Percentiles rank a stretch among this genome's conserved stretches.
phyloP scores from a whole-genome alignment of 2,797 vertebrate species.

The Tokudaia tokunoshimensis region DNA sequence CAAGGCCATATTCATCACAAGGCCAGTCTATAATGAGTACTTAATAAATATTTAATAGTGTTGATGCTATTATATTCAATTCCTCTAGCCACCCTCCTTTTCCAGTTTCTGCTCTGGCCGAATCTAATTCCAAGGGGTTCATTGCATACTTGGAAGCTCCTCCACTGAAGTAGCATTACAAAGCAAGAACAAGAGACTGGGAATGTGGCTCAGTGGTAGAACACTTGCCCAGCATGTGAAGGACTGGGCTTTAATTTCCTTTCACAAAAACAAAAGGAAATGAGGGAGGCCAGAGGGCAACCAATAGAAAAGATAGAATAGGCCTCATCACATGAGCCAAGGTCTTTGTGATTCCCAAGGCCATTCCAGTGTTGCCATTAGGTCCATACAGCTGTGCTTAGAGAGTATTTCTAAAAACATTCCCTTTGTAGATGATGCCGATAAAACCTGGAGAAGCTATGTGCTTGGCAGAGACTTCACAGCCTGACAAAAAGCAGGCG shows the following conservation, averaged over 20 bases:
- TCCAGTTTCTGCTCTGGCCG: not conserved
- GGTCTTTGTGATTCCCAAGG: not conserved
- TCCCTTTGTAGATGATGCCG: not conserved
- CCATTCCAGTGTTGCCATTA: not conserved
- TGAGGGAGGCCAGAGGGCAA: not conserved
- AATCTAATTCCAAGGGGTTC: not conserved
- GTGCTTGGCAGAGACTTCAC: not conserved
- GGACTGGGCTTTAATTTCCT: not conserved
- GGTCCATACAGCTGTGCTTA: not conserved
- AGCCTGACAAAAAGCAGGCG: not conserved
- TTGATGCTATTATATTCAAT: not conserved
- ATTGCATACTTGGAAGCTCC: not conserved
- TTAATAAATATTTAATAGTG: conserved; percentile 57
- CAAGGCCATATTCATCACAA: no score
- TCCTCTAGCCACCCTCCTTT: not conserved
- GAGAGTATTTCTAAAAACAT: not conserved
- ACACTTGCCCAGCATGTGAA: not conserved
- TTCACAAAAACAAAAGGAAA: not conserved
- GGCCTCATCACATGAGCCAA: fast-evolving
- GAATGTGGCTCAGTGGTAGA: not conserved
- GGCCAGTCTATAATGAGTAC: not conserved
- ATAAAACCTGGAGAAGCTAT: not conserved
- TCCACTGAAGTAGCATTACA: not conserved
- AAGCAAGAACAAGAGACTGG: not conserved
- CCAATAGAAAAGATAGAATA: not conserved